Evolutionary conservation across 1,140 invertebrate genomes (phyloP), one percentile per base, ranked within the genome.

Genomic region (Drosophila tropicalis): DNA sequence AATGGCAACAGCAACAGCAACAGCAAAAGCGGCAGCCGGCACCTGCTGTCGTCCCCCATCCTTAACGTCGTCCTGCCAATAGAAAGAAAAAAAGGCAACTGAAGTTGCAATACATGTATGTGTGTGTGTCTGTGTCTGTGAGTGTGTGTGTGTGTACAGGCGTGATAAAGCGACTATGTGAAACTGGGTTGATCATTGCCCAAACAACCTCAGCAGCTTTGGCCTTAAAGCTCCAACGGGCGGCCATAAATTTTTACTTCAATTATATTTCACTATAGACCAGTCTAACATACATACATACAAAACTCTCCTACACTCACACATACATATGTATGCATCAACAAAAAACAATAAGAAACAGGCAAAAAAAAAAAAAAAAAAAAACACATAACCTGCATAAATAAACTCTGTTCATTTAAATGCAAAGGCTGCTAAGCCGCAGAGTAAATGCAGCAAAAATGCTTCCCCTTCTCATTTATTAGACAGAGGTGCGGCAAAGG

Each of bases 91-190:
- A 34, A 39, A 29, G 36, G 44, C 2, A 64, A 54, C 34, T 34
- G 22, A 54, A 54, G 44, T 64, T 13, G 19, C 22, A 62, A 6
- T 29, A 29, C 29, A 29, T 29, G 60, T 32, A 1, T 12, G 36
- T n/a, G 60, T 22, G 39, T 47, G 5, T 10, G 5, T 9, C 15
- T 47, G 17, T 22, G 17, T 22, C 6, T 51, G 44, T 51, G 13
- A 61, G 62, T 40, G 57, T 29, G 51, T 34, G 12, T 39, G 15
- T 57, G 57, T 67, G 32, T 47, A 62, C 71, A 67, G 76, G 72
- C 63, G 76, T 76, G 83, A 79, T 82, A 87, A 86, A 87, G 82
- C 70, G 72, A 82, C 81, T 76, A 34, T 44, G 32, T 58, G 44
- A 51, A 79, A 79, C 76, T 76, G 76, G 76, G 76, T 76, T 76